phyloP scores from a whole-genome alignment of 2,888 invertebrate species.

The Drosophila emarginata region DNA sequence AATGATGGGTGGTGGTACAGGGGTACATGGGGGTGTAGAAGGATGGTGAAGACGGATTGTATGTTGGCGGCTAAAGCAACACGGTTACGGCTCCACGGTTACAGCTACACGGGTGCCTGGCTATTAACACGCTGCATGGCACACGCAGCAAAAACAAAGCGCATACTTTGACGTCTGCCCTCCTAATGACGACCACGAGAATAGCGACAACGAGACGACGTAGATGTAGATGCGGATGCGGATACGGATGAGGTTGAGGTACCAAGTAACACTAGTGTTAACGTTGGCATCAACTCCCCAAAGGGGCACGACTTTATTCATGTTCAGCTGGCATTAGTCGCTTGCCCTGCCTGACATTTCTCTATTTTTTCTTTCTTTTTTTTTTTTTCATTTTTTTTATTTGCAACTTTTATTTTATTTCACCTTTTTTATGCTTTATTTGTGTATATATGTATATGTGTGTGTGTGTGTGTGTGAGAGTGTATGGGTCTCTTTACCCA shows the following conservation, averaged over 20 bases:
- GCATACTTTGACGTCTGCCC: slow-evolving; percentile 71
- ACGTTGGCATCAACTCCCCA: slow-evolving; percentile 55
- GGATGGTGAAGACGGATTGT: neutral
- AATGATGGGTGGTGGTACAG: neutral
- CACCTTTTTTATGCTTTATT: slow-evolving; percentile 50
- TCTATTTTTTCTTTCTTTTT: slow-evolving; percentile 25
- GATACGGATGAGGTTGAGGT: neutral
- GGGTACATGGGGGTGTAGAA: too few species aligned
- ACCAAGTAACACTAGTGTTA: slow-evolving; percentile 26
- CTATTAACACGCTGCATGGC: slow-evolving; percentile 66
- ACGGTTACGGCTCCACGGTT: slow-evolving; percentile 13
- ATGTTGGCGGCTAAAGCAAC: slow-evolving; percentile 7
- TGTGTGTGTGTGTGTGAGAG: slow-evolving; percentile 29
- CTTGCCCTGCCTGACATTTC: slow-evolving; percentile 10
- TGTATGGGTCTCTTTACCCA: slow-evolving; percentile 40
- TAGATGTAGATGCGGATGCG: slow-evolving; percentile 11
- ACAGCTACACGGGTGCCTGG: slow-evolving; percentile 50
- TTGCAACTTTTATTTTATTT: slow-evolving; percentile 53
- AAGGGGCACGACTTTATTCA: slow-evolving; percentile 69
- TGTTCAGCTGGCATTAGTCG: slow-evolving; percentile 68
- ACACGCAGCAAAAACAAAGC: slow-evolving; percentile 57
- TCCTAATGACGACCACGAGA: slow-evolving; percentile 73
- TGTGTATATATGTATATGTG: slow-evolving; percentile 26
- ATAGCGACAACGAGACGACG: slow-evolving; percentile 46
- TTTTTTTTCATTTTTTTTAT: slow-evolving; percentile 22